These are phyloP conservation scores for Vulpes lagopus DNA, from an alignment of 2,113 vertebrate species.

Conservation along the genomic window DNA sequence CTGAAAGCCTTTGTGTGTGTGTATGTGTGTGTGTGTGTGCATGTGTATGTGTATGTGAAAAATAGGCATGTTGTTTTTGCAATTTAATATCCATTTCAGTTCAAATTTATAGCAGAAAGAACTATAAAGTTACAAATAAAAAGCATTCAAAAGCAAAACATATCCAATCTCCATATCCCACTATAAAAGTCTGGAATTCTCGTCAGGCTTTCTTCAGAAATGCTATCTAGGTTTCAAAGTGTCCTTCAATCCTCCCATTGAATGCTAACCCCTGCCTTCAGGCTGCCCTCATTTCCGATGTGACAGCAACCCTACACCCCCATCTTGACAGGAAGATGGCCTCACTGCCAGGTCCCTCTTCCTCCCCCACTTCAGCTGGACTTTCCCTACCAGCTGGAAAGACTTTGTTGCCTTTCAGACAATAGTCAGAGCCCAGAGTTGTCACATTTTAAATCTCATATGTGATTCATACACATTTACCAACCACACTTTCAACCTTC, in stretches of 20 bases:
- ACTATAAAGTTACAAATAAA: constrained; percentile 64
- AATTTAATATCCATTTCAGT: constrained; percentile 56
- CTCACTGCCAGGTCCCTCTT: background rate
- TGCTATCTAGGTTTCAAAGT: constrained; percentile 48
- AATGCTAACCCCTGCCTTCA: background rate
- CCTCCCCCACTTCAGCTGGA: background rate
- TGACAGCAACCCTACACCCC: background rate
- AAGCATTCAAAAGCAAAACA: constrained; percentile 61
- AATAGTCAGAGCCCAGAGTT: background rate
- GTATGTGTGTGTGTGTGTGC: background rate
- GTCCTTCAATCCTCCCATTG: background rate
- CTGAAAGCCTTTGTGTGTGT: background rate
- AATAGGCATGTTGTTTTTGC: constrained; percentile 36
- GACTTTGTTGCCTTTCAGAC: background rate
- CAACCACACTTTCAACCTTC: background rate
- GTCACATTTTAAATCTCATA: background rate
- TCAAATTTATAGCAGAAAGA: constrained; percentile 57
- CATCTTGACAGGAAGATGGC: background rate
- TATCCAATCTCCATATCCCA: constrained; percentile 36
- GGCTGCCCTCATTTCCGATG: background rate
- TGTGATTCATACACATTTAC: background rate
- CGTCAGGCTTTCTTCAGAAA: background rate
- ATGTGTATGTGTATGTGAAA: background rate
- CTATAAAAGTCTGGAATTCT: constrained; percentile 65
- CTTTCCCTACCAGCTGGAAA: background rate